These are phyloP conservation scores for Argyra leucocephala DNA, from an alignment of 2,888 invertebrate genomes.

Conservation along the genomic window DNA sequence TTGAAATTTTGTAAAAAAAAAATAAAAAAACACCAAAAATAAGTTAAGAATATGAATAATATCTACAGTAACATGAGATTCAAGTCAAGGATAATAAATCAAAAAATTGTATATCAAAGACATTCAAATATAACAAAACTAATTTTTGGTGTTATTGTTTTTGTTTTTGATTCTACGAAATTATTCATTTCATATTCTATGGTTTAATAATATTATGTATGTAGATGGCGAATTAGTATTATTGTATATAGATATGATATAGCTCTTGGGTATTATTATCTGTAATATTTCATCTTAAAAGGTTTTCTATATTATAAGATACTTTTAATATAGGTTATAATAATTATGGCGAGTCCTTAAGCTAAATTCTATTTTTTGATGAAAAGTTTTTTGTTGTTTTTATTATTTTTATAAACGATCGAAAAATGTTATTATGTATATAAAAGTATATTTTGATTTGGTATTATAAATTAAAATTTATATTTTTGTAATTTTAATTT, in stretches of 20 bases:
- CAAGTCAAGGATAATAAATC: conserved; percentile 1
- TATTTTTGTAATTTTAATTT: no score
- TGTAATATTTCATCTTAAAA: neutral
- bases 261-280: neutral
- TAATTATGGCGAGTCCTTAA: neutral
- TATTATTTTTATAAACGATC: neutral
- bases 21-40: neutral
- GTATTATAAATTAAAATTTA: no score
- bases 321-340: neutral
- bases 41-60: neutral
- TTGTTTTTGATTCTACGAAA: no score
- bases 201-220: no score
- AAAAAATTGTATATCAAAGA: neutral
- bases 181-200: no score
- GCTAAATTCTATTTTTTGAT: neutral
- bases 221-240: no score
- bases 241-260: no score
- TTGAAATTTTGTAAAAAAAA: neutral
- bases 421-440: no score
- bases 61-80: neutral
- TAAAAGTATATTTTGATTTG: no score
- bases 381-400: neutral
- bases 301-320: neutral
- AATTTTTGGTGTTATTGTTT: no score
- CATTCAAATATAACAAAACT: no score